Evolutionary conservation across 2,797 vertebrate species (phyloP).

Genomic region (Ctenosaura bakeri): DNA sequence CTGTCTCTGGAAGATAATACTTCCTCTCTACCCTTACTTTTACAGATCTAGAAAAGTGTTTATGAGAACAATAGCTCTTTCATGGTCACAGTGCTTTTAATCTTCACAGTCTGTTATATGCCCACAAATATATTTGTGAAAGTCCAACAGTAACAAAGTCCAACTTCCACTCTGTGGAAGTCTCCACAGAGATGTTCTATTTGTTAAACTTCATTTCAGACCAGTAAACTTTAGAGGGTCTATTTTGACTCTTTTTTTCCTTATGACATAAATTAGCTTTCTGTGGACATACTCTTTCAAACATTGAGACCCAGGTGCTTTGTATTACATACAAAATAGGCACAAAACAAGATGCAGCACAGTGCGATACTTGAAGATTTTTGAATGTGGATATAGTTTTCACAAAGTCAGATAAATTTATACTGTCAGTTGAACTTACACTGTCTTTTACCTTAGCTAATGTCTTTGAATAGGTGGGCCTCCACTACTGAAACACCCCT

Average conservation of each 20-base stretch:
- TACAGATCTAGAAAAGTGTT: not conserved
- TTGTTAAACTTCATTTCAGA: not conserved
- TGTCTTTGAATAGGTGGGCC: not conserved
- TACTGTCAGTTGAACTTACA: not conserved
- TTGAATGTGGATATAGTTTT: not conserved
- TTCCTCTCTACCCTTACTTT: not conserved
- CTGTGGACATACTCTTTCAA: not conserved
- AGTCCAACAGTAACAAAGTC: not conserved
- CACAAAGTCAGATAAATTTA: not conserved
- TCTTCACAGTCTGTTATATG: not conserved
- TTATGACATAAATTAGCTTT: not conserved
- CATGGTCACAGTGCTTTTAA: not conserved
- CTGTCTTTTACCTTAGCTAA: not conserved
- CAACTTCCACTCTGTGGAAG: not conserved
- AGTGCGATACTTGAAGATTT: not conserved
- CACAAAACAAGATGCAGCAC: not conserved
- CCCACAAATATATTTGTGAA: not conserved
- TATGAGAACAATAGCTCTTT: not conserved
- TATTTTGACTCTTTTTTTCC: not conserved
- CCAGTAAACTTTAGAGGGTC: not conserved
- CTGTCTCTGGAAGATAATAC: not conserved
- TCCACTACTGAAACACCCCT: not conserved
- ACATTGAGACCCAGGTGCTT: not conserved
- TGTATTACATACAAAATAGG: not conserved
- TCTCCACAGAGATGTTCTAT: not conserved